phyloP scores from a whole-genome alignment of 2,113 vertebrate species.

The Pluvialis apricaria region DNA sequence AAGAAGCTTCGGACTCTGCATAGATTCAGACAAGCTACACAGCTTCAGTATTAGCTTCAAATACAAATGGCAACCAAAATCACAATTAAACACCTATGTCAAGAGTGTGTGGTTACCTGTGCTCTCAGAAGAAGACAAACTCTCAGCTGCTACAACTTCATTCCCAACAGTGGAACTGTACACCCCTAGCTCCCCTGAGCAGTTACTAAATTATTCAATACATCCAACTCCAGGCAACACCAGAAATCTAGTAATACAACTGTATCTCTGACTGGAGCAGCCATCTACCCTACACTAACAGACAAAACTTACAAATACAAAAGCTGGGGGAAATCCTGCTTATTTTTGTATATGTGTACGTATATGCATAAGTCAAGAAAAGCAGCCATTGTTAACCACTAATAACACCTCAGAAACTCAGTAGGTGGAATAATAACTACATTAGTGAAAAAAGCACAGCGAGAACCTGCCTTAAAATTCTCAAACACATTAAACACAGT shows the following conservation, averaged over 20 bases:
- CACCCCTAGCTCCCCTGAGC: neutral
- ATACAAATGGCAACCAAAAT: neutral
- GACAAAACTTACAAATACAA: neutral
- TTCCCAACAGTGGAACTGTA: neutral
- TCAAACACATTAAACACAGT: neutral
- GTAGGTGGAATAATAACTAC: neutral
- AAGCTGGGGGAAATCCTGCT: neutral
- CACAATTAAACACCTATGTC: neutral
- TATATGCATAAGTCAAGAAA: neutral
- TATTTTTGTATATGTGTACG: neutral
- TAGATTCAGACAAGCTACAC: neutral
- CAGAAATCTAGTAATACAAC: neutral
- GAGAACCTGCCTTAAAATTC: neutral
- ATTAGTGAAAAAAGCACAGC: neutral
- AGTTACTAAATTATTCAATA: neutral
- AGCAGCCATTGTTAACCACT: neutral
- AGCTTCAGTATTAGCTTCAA: neutral
- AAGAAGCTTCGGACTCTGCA: neutral
- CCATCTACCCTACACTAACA: neutral
- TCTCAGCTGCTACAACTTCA: neutral
- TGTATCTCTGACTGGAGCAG: neutral
- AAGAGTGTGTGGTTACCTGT: neutral
- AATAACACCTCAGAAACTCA: neutral
- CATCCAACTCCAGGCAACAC: neutral
- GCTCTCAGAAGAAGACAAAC: neutral